These are phyloP conservation scores for Tetraodon nigroviridis DNA, from an alignment of 2,113 vertebrate genomes.

Conservation along the genomic window DNA sequence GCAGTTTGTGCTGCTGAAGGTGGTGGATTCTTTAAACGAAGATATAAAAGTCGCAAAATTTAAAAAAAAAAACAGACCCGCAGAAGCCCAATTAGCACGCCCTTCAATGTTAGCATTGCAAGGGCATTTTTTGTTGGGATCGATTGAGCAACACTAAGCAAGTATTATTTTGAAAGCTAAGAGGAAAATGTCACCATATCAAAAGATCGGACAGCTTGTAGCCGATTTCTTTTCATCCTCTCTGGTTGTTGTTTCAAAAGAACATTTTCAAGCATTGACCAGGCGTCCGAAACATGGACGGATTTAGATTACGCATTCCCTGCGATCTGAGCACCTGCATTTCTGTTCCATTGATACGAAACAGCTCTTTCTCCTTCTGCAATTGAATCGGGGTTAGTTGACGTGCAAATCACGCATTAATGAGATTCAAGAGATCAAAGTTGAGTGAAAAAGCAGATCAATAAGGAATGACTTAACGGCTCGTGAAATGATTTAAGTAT, in stretches of 20 bases:
- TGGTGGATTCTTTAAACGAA: slow-evolving; percentile 68
- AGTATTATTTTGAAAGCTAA: too few relatives aligned
- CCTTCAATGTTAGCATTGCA: background rate
- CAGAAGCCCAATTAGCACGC: background rate
- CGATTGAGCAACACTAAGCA: too few relatives aligned
- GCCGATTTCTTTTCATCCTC: too few relatives aligned
- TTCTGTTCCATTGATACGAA: slow-evolving; percentile 62
- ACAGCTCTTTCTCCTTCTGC: slow-evolving; percentile 15
- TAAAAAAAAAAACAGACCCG: background rate
- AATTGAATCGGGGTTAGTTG: slow-evolving; percentile 23
- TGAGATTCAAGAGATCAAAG: slow-evolving; percentile 46
- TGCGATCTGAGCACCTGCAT: slow-evolving; percentile 39
- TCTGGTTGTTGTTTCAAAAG: background rate
- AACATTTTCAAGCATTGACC: background rate
- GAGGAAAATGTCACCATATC: too few relatives aligned
- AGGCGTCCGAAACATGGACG: background rate
- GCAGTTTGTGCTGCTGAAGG: slow-evolving; percentile 73
- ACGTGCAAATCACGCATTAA: slow-evolving; percentile 50
- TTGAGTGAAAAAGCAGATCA: slow-evolving; percentile 48
- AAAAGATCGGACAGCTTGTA: too few relatives aligned
- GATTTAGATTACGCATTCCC: slow-evolving; percentile 22
- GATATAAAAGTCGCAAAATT: background rate
- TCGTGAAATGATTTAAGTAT: slow-evolving; percentile 47
- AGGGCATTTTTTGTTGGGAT: too few relatives aligned
- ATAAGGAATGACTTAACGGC: slow-evolving; percentile 60